phyloP scores from a whole-genome alignment of 2,888 invertebrate genomes.

The Cabera pusaria region DNA sequence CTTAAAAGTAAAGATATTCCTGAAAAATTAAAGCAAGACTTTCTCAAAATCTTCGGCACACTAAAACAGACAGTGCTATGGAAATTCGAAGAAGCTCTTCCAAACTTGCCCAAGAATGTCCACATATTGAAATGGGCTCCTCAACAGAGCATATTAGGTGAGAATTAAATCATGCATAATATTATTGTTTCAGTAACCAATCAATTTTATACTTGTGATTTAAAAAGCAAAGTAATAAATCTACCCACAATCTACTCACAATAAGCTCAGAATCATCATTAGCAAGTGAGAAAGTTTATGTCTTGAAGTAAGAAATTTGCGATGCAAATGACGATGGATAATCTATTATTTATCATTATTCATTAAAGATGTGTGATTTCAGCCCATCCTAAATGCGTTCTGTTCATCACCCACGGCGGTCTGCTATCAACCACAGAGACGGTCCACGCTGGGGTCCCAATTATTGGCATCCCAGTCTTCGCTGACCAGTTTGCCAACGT shows the following conservation, averaged over 20 bases:
- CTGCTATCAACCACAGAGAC: slow-evolving; percentile 55
- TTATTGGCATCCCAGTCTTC: slow-evolving; percentile 57
- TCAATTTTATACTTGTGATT: too few species aligned
- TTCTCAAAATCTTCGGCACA: slow-evolving; percentile 59
- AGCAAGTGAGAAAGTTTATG: too few species aligned
- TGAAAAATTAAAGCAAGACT: slow-evolving; percentile 41
- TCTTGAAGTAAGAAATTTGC: too few species aligned
- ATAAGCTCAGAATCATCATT: too few species aligned
- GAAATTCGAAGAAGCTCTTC: slow-evolving; percentile 65
- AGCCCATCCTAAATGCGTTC: slow-evolving; percentile 59
- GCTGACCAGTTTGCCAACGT: slow-evolving; percentile 59
- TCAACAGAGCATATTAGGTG: slow-evolving; percentile 50
- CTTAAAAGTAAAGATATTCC: slow-evolving; percentile 59
- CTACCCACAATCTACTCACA: too few species aligned
- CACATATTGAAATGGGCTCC: too few species aligned
- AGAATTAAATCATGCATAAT: too few species aligned
- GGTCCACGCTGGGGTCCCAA: slow-evolving; percentile 52
- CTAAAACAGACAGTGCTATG: slow-evolving; percentile 75
- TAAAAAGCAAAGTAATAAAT: too few species aligned
- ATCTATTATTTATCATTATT: too few species aligned
- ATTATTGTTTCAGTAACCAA: too few species aligned
- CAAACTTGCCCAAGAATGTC: slow-evolving; percentile 62
- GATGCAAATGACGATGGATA: too few species aligned
- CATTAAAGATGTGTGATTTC: slow-evolving; percentile 22
- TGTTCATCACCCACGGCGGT: slow-evolving; percentile 65